Conservation (phyloP, 1,140 invertebrate species). For the Lordiphosa mommai region DNA sequence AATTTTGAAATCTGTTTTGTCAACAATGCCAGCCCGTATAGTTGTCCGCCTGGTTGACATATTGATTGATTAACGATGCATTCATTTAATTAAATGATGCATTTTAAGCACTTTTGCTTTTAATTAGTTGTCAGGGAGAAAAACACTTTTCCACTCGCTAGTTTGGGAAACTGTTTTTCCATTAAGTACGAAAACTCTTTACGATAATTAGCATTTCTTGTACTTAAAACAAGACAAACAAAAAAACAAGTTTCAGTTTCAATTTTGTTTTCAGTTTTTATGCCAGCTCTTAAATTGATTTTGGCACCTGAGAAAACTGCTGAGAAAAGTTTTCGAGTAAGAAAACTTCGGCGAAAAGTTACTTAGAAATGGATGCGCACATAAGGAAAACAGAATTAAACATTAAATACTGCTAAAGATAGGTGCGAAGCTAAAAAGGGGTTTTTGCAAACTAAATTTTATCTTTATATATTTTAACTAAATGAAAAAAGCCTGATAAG, state of each 20-base stretch:
- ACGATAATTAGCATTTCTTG: slow-evolving; percentile 56
- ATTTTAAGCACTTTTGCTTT: slow-evolving; percentile 14
- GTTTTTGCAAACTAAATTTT: too few species aligned
- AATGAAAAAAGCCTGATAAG: slow-evolving; percentile 1
- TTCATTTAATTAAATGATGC: slow-evolving; percentile 51
- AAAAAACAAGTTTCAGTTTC: slow-evolving; percentile 24
- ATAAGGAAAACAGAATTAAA: slow-evolving; percentile 57
- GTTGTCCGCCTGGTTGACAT: neutral
- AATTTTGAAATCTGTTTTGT: slow-evolving; percentile 17
- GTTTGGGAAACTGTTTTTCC: slow-evolving; percentile 54
- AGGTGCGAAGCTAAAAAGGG: slow-evolving; percentile 2
- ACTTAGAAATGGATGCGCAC: slow-evolving; percentile 49
- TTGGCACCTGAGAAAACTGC: slow-evolving; percentile 60
- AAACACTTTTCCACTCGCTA: slow-evolving; percentile 1
- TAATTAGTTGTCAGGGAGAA: slow-evolving; percentile 26
- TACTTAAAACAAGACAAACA: neutral
- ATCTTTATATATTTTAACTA: too few species aligned
- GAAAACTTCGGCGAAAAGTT: neutral
- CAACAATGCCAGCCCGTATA: slow-evolving; percentile 20
- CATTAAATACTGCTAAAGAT: slow-evolving; percentile 41
- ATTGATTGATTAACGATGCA: slow-evolving; percentile 49
- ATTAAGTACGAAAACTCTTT: slow-evolving; percentile 25
- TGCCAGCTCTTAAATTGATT: slow-evolving; percentile 56
- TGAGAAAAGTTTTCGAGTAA: slow-evolving; percentile 29
- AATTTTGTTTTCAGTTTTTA: slow-evolving; percentile 27